A percentile compares a stretch with the other conserved stretches of the same genome.
Conservation (phyloP, 2,888 invertebrate genomes). For the Microctonus brassicae region DNA sequence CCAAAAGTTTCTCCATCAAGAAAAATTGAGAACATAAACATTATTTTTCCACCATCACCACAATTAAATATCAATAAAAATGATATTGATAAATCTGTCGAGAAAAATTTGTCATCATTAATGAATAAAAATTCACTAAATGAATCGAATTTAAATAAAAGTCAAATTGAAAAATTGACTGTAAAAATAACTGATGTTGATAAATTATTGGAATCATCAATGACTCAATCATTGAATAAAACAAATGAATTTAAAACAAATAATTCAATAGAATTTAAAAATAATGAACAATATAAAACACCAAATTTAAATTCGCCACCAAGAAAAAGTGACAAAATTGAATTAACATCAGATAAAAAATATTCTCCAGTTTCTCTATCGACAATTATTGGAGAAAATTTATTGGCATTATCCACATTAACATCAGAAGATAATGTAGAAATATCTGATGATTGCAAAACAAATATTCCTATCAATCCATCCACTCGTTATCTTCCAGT, state of each 20-base stretch:
- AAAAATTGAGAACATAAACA: slow-evolving; percentile 57
- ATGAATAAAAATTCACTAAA: background rate
- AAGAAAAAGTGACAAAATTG: background rate
- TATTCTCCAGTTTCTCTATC: background rate
- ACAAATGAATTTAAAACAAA: background rate
- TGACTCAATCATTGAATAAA: background rate
- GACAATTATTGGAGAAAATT: background rate
- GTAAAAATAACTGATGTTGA: slow-evolving; percentile 23
- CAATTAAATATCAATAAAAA: background rate
- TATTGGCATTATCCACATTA: background rate
- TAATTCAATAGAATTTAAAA: background rate
- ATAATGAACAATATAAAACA: background rate
- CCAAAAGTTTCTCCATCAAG: slow-evolving; percentile 56
- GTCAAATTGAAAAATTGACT: background rate
- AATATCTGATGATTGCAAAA: slow-evolving; percentile 29
- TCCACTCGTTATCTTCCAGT: background rate
- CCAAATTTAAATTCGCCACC: background rate
- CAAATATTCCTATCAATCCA: background rate
- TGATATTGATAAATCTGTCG: background rate
- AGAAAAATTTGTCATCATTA: background rate
- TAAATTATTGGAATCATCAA: background rate
- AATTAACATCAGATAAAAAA: background rate
- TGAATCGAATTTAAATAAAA: background rate
- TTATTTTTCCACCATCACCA: slow-evolving; percentile 43
- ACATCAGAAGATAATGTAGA: slow-evolving; percentile 9